phyloP scores from a whole-genome alignment of 2,797 vertebrate genomes.

The Gymnoscopelus braueri region DNA sequence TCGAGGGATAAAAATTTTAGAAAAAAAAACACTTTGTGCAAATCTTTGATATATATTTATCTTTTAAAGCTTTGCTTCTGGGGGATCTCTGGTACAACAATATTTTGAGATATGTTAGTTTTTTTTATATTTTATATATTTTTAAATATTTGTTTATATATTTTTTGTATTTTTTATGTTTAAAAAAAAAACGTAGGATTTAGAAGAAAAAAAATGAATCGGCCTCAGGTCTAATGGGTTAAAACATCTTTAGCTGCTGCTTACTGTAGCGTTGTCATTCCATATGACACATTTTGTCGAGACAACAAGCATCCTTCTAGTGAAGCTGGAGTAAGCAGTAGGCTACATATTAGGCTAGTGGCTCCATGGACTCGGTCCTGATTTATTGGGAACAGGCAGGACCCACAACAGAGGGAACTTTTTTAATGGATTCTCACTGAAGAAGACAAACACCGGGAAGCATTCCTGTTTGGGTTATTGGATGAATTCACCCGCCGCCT shows the following conservation, averaged over 20 bases:
- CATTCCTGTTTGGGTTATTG: slow-evolving; percentile 70
- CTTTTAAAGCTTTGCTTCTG: too few relatives aligned
- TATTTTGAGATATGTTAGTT: too few relatives aligned
- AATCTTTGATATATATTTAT: too few relatives aligned
- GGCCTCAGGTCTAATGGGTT: too few relatives aligned
- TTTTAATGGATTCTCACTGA: slow-evolving; percentile 78
- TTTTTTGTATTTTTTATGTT: too few relatives aligned
- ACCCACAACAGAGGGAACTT: slow-evolving; percentile 71
- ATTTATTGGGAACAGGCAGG: slow-evolving; percentile 74
- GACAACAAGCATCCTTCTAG: slow-evolving; percentile 29
- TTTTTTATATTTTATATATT: too few relatives aligned
- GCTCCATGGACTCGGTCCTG: slow-evolving; percentile 51
- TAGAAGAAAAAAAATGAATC: too few relatives aligned
- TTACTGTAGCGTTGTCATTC: slow-evolving; percentile 14
- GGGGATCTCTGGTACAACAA: too few relatives aligned
- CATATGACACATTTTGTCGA: slow-evolving; percentile 42
- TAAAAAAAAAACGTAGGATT: too few relatives aligned
- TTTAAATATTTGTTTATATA: too few relatives aligned
- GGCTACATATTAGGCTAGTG: slow-evolving; percentile 47
- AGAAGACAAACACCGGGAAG: slow-evolving; percentile 76
- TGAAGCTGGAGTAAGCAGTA: slow-evolving; percentile 32
- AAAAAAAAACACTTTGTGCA: too few relatives aligned
- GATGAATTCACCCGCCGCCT: slow-evolving; percentile 66
- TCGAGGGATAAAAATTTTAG: too few relatives aligned
- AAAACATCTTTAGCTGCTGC: slow-evolving; percentile 31